phyloP scores from a whole-genome alignment of 2,888 invertebrate genomes.

The Thelaira solivaga region DNA sequence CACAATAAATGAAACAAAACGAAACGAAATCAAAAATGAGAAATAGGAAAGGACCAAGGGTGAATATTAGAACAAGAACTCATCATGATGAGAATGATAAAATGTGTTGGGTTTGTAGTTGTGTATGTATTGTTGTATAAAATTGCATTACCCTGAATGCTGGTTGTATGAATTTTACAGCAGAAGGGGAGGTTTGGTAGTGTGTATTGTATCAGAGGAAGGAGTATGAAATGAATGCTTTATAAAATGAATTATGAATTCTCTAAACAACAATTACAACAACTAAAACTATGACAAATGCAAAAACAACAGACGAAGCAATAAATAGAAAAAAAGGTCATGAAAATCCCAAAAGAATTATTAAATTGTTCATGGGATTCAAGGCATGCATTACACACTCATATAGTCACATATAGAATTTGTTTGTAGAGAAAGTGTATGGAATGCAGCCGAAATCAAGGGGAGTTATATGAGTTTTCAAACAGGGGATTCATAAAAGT shows the following conservation, averaged over 20 bases:
- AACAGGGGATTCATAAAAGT: constrained; percentile 6
- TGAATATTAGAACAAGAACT: constrained; percentile 22
- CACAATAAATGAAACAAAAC: constrained; percentile 36
- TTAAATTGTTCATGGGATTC: constrained; percentile 56
- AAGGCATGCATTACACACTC: not conserved
- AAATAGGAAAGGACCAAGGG: constrained; percentile 19
- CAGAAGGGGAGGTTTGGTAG: constrained; percentile 35
- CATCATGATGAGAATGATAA: constrained; percentile 48
- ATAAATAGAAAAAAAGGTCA: constrained; percentile 38
- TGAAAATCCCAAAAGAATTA: constrained; percentile 56
- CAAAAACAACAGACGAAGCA: constrained; percentile 4
- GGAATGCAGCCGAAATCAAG: not conserved
- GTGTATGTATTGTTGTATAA: constrained; percentile 6
- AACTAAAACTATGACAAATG: constrained; percentile 22
- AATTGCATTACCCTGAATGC: constrained; percentile 50
- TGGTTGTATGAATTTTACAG: not conserved
- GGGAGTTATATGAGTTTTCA: constrained; percentile 20
- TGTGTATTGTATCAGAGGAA: not conserved
- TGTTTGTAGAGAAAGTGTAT: not conserved
- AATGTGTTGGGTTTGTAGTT: constrained; percentile 1
- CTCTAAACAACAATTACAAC: constrained; percentile 48
- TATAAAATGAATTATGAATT: constrained; percentile 55
- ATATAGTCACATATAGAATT: not conserved
- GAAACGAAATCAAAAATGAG: constrained; percentile 7
- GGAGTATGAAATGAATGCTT: constrained; percentile 22